These are phyloP conservation scores for Pteromalus puparum DNA, from an alignment of 1,140 invertebrate species.

Conservation along the genomic window DNA sequence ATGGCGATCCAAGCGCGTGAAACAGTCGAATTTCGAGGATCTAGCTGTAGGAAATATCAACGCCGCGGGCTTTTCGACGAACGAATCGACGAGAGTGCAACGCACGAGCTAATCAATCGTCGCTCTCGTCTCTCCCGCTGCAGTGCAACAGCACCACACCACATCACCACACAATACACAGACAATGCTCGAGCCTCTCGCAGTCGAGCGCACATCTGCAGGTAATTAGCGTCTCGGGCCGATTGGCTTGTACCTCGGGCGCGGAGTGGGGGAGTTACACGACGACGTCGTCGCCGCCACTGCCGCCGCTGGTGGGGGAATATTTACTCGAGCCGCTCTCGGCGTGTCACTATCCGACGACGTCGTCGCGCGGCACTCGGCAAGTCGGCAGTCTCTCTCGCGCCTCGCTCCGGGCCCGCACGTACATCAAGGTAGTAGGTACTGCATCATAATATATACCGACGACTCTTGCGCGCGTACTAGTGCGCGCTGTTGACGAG, in stretches of 20 bases:
- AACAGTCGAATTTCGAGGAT: no score
- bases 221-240: slow-evolving; percentile 21
- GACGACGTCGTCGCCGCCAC: not conserved
- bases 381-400: slow-evolving; percentile 43
- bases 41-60: no score
- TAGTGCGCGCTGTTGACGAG: not conserved
- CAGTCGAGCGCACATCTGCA: not conserved
- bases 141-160: no score
- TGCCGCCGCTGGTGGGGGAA: slow-evolving; percentile 20
- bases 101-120: no score
- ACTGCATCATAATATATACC: no score
- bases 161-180: not conserved
- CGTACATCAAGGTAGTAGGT: not conserved
- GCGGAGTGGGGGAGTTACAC: not conserved
- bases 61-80: no score
- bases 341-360: slow-evolving; percentile 27
- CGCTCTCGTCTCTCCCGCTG: no score
- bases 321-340: slow-evolving; percentile 40
- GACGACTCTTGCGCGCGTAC: not conserved
- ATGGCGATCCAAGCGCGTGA: no score
- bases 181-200: not conserved
- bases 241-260: not conserved
- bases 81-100: no score
- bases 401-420: not conserved
- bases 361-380: not conserved